Evolutionary conservation across 2,797 vertebrate genomes (phyloP), one percentile per base, ranked within the genome.

Genomic region (Oceanodroma leucorhoa): DNA sequence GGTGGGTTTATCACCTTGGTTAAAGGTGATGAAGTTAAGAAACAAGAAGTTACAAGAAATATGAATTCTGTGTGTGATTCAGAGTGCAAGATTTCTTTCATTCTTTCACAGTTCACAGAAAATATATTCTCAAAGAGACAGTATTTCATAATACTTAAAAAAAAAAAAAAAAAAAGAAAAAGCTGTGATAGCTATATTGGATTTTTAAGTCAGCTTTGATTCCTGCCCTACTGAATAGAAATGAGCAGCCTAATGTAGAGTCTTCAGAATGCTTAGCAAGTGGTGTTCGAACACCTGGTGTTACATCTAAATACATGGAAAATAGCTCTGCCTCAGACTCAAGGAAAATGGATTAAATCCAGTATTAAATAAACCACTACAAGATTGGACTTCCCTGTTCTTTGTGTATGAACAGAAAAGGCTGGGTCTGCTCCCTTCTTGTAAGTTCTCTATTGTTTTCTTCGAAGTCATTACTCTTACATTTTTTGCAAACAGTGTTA

Each of bases 201-300:
- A 70, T 96, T 89, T 96, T 94, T 85, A 91, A 94, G 89, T 94
- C 87, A 82, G 78, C 92, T 87, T 93, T 96, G 71, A 95, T 96
- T 96, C 90, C 51, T 93, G 66, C 48, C 76, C 84, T 85, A 72
- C 71, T 83, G 41, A 92, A 78, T 40, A 87, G 86, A 86, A 89
- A 83, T 90, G 61, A 87, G 61, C 61, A 96, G 66, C 94, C 61
- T 67, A 89, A 77, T 48, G 46, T 83, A 51, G 60, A 82, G 64
- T 62, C 67, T 94, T 60, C 41, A 73, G 89, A 91, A 58, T 60
- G 48, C 29, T 78, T 79, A 43, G 32, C 82, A 61, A 86, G 67
- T 48, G 46, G 32, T 43, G 51, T 72, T 34, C 89, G 57, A 70
- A 76, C 53, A 87, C 72, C 80, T 96, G 66, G 61, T 41, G 6